phyloP scores from a whole-genome alignment of 2,888 invertebrate genomes.

The Rhimphoctona megacephalus region DNA sequence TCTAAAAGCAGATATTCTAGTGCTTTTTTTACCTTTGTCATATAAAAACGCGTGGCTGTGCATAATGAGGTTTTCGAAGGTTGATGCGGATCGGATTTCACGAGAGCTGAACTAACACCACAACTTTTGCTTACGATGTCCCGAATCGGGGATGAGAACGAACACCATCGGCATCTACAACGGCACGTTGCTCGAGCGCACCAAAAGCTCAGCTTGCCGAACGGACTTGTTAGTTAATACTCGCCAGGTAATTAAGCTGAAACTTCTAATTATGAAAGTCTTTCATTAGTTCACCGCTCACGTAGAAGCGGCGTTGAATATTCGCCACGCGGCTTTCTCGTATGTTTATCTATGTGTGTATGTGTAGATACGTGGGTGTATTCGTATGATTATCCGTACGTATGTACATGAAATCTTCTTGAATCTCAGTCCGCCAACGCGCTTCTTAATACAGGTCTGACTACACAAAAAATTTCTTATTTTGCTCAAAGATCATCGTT shows the following conservation, averaged over 20 bases:
- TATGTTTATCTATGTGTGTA: conserved; percentile 42
- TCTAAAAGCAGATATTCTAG: not conserved
- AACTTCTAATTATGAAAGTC: conserved; percentile 80
- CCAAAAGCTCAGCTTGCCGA: conserved; percentile 58
- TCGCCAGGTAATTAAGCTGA: conserved; percentile 78
- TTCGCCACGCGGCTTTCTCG: conserved; percentile 28
- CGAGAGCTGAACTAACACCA: conserved; percentile 49
- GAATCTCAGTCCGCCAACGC: conserved; percentile 27
- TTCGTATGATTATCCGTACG: conserved; percentile 26
- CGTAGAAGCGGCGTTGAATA: conserved; percentile 67
- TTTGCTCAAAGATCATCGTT: not conserved
- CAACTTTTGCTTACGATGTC: conserved; percentile 39
- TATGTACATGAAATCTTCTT: conserved; percentile 35
- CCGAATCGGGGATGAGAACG: conserved; percentile 53
- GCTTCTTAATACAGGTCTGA: conserved; percentile 12
- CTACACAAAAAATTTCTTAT: not conserved
- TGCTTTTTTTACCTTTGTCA: conserved; percentile 27
- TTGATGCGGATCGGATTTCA: conserved; percentile 72
- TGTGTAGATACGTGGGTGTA: conserved; percentile 17
- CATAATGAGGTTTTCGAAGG: conserved; percentile 69
- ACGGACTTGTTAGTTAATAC: conserved; percentile 77
- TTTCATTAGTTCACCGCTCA: conserved; percentile 77
- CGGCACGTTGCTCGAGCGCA: conserved; percentile 53
- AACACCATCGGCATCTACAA: conserved; percentile 54
- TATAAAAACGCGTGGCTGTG: conserved; percentile 53